Conservation (phyloP, 2,113 vertebrate species). For the Thunnus maccoyii region DNA sequence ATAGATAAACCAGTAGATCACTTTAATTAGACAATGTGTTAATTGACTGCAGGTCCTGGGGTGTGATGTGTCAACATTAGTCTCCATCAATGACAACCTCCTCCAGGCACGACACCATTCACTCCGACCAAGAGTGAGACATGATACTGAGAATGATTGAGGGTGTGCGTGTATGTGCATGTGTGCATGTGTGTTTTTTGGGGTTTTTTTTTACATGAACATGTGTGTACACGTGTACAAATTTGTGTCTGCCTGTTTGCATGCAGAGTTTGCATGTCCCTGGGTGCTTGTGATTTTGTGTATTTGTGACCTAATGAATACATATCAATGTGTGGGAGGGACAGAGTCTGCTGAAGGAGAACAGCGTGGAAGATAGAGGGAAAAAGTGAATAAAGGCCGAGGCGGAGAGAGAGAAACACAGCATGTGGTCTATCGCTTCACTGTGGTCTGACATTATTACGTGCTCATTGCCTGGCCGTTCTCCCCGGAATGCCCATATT, state of each 20-base stretch:
- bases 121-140: conserved; percentile 34
- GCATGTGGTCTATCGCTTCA: conserved; percentile 40
- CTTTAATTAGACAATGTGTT: conserved; percentile 87
- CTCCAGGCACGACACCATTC: conserved; percentile 49
- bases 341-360: conserved; percentile 26
- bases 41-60: conserved; percentile 81
- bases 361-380: background rate
- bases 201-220: background rate
- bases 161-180: background rate
- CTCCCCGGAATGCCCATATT: conserved; percentile 26
- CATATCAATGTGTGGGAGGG: conserved; percentile 8
- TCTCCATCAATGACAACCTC: conserved; percentile 74
- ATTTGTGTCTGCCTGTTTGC: background rate
- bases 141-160: conserved; percentile 51
- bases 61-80: conserved; percentile 81
- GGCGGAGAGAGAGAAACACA: conserved; percentile 1
- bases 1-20: conserved; percentile 79
- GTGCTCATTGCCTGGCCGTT: conserved; percentile 50
- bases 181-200: background rate
- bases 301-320: conserved; percentile 36
- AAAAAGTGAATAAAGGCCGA: background rate
- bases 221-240: background rate
- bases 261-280: conserved; percentile 6
- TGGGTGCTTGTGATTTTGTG: background rate
- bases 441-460: conserved; percentile 71